A percentile compares a stretch with the other conserved stretches of the same genome.
phyloP scores from a whole-genome alignment of 2,888 invertebrate genomes.

The Lepidochrysops patricia region DNA sequence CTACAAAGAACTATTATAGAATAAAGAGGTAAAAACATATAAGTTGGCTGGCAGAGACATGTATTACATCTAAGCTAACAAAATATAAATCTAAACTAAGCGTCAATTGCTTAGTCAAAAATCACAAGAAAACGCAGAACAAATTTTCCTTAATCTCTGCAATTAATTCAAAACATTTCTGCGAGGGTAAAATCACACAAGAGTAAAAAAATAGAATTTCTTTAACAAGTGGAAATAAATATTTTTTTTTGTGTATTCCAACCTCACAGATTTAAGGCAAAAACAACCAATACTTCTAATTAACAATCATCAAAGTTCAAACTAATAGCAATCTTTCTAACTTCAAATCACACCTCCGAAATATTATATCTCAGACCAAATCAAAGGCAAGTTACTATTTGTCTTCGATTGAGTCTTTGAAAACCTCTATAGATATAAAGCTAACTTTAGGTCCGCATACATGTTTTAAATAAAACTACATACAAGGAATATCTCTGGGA shows the following conservation, averaged over 20 bases:
- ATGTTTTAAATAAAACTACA: neutral
- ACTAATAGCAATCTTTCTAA: slow-evolving; percentile 7
- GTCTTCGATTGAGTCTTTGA: neutral
- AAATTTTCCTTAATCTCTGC: neutral
- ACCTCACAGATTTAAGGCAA: slow-evolving; percentile 7
- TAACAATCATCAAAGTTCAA: neutral
- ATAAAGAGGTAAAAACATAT: neutral
- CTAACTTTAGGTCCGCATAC: neutral
- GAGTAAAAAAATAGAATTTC: too few species aligned
- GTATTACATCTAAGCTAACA: neutral
- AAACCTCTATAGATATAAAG: neutral
- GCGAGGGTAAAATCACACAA: neutral
- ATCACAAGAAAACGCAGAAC: slow-evolving; percentile 4
- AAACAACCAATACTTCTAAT: slow-evolving; percentile 13
- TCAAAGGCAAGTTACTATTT: neutral
- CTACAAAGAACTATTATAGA: neutral
- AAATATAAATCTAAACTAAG: neutral
- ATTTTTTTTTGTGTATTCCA: neutral
- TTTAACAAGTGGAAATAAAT: too few species aligned
- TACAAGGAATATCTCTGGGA: neutral
- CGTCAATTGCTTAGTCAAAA: neutral
- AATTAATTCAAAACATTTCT: slow-evolving; percentile 8
- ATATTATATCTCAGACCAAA: neutral
- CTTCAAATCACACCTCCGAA: slow-evolving; percentile 1
- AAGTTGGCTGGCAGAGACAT: neutral